Evolutionary conservation across 1,140 invertebrate genomes (phyloP).

Genomic region (Idris sp.): DNA sequence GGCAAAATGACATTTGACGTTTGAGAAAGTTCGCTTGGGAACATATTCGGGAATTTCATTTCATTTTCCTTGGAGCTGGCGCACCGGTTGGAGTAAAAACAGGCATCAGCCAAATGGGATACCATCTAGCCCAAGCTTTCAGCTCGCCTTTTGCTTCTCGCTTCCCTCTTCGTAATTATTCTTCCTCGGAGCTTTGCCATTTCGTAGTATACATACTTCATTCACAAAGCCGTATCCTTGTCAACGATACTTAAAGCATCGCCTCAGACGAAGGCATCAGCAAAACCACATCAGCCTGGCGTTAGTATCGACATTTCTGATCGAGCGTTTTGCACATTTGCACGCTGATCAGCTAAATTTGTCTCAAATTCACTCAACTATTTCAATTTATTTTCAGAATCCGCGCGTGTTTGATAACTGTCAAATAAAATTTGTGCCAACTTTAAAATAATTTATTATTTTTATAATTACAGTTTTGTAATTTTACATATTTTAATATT

Average conservation of each 20-base stretch:
- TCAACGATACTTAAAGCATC: constrained; percentile 26
- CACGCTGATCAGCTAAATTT: constrained; percentile 27
- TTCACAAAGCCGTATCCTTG: constrained; percentile 24
- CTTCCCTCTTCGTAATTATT: constrained; percentile 36
- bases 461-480: too few species aligned
- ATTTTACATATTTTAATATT: too few species aligned
- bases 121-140: constrained; percentile 24
- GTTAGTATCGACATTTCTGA: constrained; percentile 48
- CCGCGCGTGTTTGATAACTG: not conserved
- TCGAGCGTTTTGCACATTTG: constrained; percentile 30
- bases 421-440: too few species aligned
- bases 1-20: constrained; percentile 50
- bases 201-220: constrained; percentile 14
- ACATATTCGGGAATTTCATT: constrained; percentile 48
- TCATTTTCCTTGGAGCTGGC: constrained; percentile 46
- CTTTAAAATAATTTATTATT: not conserved
- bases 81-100: constrained; percentile 49
- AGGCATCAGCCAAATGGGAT: constrained; percentile 51
- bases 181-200: constrained; percentile 37
- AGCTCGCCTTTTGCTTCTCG: constrained; percentile 7
- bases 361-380: constrained; percentile 13
- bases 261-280: constrained; percentile 21
- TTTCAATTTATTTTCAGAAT: constrained; percentile 17
- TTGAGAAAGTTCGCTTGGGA: constrained; percentile 42
- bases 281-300: constrained; percentile 32